A percentile compares a stretch with the other conserved stretches of the same genome.
Conservation (phyloP, 1,140 invertebrate genomes). For the Anastrepha ludens region DNA sequence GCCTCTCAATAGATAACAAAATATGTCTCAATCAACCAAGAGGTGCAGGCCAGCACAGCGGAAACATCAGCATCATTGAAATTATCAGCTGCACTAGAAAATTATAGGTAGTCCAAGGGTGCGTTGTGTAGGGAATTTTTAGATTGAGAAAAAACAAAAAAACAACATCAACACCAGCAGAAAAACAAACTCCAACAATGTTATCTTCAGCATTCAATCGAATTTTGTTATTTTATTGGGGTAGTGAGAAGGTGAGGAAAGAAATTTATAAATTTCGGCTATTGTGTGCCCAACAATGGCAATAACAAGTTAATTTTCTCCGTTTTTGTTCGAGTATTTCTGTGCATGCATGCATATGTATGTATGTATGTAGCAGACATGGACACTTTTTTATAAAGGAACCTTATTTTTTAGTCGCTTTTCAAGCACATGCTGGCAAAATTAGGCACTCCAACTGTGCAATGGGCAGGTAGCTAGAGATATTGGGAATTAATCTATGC, state of each 20-base stretch:
- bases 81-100: conserved; percentile 40
- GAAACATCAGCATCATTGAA: conserved; percentile 44
- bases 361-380: background rate
- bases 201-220: conserved; percentile 37
- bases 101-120: conserved; percentile 27
- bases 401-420: background rate
- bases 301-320: conserved; percentile 45
- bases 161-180: background rate
- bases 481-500: background rate
- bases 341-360: background rate
- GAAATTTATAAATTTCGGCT: conserved; percentile 40
- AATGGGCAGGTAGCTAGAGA: background rate
- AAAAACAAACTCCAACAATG: background rate
- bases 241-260: conserved; percentile 42
- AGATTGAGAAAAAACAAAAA: background rate
- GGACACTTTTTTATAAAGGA: background rate
- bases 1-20: conserved; percentile 45
- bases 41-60: conserved; percentile 18
- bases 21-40: conserved; percentile 39
- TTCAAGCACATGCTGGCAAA: conserved; percentile 22
- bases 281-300: conserved; percentile 31
- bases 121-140: conserved; percentile 31
- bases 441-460: conserved; percentile 29
- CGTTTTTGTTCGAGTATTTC: background rate
- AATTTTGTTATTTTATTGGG: conserved; percentile 40